These are phyloP conservation scores for Leuciscus idus DNA, from an alignment of 2,113 vertebrate genomes.

Conservation along the genomic window DNA sequence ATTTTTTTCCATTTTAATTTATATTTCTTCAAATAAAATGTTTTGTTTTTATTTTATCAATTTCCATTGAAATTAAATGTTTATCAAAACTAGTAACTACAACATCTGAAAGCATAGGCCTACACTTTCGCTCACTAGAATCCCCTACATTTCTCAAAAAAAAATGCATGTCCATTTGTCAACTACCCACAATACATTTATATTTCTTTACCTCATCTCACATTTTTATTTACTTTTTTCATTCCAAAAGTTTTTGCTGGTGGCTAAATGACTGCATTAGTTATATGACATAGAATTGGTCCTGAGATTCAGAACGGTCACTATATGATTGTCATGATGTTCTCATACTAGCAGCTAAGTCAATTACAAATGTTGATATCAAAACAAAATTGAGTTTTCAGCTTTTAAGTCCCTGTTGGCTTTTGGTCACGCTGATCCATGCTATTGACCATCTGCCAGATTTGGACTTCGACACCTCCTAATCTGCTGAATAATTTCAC, in stretches of 20 bases:
- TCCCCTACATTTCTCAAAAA: not conserved
- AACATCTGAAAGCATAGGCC: not conserved
- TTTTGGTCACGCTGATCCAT: not conserved
- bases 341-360: not conserved
- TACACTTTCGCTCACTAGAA: not conserved
- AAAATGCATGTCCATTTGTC: not conserved
- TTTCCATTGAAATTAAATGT: not conserved
- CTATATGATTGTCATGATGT: not conserved
- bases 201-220: not conserved
- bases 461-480: constrained; percentile 11
- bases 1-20: not conserved
- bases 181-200: not conserved
- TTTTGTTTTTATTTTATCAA: not conserved
- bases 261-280: not conserved
- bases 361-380: constrained; percentile 12
- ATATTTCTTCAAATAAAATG: not conserved
- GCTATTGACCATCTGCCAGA: not conserved
- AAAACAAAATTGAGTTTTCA: constrained; percentile 17
- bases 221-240: not conserved
- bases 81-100: not conserved
- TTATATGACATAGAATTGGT: not conserved
- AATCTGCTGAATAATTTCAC: constrained; percentile 28
- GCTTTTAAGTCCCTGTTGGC: constrained; percentile 1
- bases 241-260: not conserved
- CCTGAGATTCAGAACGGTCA: not conserved